Evolutionary conservation across 2,113 vertebrate genomes (phyloP).

Genomic region (Cavia porcellus): DNA sequence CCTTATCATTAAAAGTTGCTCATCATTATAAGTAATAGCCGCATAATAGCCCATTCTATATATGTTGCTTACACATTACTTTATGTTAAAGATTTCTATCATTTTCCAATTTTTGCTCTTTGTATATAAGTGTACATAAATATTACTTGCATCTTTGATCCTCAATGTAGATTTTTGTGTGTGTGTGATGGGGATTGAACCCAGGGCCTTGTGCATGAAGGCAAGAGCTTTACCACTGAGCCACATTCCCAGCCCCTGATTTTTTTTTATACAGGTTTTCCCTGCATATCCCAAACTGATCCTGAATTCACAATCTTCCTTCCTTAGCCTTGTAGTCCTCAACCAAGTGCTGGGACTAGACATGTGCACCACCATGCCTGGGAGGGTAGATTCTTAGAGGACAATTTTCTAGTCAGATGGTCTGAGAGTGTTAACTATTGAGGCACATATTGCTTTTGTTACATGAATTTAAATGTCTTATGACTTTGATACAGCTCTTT

Average conservation of each 20-base stretch:
- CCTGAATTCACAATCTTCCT: background rate
- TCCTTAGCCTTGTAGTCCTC: background rate
- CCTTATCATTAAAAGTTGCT: slow-evolving; percentile 51
- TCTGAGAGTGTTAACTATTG: slow-evolving; percentile 23
- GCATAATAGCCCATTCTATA: background rate
- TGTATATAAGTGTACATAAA: slow-evolving; percentile 18
- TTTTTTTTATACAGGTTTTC: background rate
- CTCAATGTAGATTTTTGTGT: slow-evolving; percentile 28
- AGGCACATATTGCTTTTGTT: slow-evolving; percentile 29
- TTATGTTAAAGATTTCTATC: slow-evolving; percentile 38
- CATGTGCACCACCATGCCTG: background rate
- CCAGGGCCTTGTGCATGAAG: too few relatives aligned
- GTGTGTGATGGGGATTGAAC: background rate
- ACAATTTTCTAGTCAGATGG: slow-evolving; percentile 23
- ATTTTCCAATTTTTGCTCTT: slow-evolving; percentile 28
- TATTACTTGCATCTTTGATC: slow-evolving; percentile 17
- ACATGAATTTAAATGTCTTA: slow-evolving; percentile 58
- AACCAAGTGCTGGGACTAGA: background rate
- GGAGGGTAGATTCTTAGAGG: slow-evolving; percentile 51
- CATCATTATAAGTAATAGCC: slow-evolving; percentile 16
- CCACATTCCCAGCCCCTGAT: background rate
- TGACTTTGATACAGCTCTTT: slow-evolving; percentile 27
- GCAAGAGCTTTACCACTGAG: too few relatives aligned
- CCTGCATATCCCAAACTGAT: background rate
- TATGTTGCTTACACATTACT: background rate